Evolutionary conservation across 2,113 vertebrate species (phyloP).

Genomic region (Zosterops pallidus): DNA sequence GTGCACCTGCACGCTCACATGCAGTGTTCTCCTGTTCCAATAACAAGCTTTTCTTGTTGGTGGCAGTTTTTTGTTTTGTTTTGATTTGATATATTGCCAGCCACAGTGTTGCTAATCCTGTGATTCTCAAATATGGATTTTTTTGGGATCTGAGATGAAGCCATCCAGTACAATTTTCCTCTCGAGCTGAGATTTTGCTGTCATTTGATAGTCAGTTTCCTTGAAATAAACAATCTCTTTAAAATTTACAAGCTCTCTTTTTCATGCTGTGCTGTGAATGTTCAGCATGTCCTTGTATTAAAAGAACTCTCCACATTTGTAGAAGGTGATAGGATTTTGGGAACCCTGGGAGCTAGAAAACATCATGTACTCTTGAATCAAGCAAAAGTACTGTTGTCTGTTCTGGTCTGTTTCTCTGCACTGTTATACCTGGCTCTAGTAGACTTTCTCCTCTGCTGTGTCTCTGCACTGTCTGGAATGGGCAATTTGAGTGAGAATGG

Average conservation of each 20-base stretch:
- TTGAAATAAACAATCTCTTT: not conserved
- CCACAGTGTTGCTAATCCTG: not conserved
- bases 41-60: not conserved
- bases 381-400: not conserved
- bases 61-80: not conserved
- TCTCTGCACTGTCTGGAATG: not conserved
- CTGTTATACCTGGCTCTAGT: not conserved
- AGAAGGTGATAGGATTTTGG: not conserved
- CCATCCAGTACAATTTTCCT: not conserved
- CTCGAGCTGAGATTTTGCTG: not conserved
- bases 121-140: not conserved
- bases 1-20: not conserved
- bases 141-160: not conserved
- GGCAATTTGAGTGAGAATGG: not conserved
- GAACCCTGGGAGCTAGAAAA: not conserved
- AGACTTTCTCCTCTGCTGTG: not conserved
- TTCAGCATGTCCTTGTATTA: not conserved
- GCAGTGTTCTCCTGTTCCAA: not conserved
- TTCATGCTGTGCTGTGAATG: not conserved
- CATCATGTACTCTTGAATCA: not conserved
- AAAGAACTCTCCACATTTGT: not conserved
- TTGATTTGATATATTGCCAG: not conserved
- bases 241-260: not conserved
- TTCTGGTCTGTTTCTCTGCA: not conserved
- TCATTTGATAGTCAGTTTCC: not conserved